phyloP scores from a whole-genome alignment of 2,797 vertebrate genomes.

The Coluber constrictor region DNA sequence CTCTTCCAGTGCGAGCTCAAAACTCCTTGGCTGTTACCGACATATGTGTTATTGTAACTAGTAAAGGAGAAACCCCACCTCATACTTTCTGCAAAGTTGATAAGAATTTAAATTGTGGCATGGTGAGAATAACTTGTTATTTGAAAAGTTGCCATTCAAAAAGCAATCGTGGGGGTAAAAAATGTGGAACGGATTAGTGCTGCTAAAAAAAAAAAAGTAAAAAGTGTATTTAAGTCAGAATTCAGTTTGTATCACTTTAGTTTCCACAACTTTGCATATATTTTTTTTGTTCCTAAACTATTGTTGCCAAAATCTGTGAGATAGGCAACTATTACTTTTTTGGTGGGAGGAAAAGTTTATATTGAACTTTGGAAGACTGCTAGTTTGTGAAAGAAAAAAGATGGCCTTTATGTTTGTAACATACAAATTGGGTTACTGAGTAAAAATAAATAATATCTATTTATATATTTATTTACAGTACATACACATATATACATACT shows the following conservation, averaged over 20 bases:
- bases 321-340: not conserved
- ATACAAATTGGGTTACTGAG: not conserved
- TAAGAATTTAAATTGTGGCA: slow-evolving; percentile 96
- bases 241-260: not conserved
- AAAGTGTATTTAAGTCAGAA: not conserved
- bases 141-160: not conserved
- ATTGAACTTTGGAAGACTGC: not conserved
- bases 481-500: not conserved
- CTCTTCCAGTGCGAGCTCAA: slow-evolving; percentile 81
- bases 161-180: not conserved
- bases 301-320: slow-evolving; percentile 1
- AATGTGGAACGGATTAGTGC: not conserved
- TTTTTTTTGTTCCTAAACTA: not conserved
- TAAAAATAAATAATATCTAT: not conserved
- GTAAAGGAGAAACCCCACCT: slow-evolving; percentile 93
- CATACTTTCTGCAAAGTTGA: slow-evolving; percentile 98
- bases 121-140: slow-evolving; percentile 76
- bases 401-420: not conserved
- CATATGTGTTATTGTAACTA: slow-evolving; percentile 93
- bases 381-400: not conserved
- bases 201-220: not conserved
- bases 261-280: not conserved
- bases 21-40: slow-evolving; percentile 95
- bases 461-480: not conserved
- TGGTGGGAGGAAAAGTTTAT: not conserved